Percentiles rank a stretch among this genome's conserved stretches.
Conservation (phyloP, 2,888 invertebrate species). For the Phymatocera aterrima region DNA sequence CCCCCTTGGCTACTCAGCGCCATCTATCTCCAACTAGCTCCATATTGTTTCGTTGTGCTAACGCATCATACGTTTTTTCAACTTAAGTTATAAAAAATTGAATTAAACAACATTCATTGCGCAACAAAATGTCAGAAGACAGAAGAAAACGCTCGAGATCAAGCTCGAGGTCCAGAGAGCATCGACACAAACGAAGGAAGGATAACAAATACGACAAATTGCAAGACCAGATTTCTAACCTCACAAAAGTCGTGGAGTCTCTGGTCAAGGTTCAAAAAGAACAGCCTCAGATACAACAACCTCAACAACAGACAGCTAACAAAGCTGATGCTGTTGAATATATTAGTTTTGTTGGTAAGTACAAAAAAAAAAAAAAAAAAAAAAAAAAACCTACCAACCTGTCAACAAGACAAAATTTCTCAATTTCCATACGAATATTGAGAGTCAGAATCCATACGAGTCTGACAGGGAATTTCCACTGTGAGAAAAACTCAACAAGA, state of each 20-base stretch:
- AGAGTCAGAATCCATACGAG: conserved; percentile 18
- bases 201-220: conserved; percentile 24
- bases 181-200: conserved; percentile 18
- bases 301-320: background rate
- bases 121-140: background rate
- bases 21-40: no score
- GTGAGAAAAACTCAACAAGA: background rate
- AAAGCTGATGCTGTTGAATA: conserved; percentile 2
- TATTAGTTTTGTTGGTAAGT: background rate
- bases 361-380: no score
- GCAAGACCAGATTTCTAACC: conserved; percentile 43
- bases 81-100: no score
- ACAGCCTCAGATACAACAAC: background rate
- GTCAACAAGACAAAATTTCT: background rate
- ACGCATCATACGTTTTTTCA: no score
- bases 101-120: background rate
- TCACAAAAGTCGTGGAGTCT: conserved; percentile 38
- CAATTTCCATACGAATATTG: conserved; percentile 46
- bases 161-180: conserved; percentile 45
- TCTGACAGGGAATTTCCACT: conserved; percentile 11
- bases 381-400: background rate
- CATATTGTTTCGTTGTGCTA: no score
- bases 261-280: conserved; percentile 11
- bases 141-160: conserved; percentile 8
- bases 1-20: no score